Base-by-base conservation (phyloP, 2,113 vertebrate species). In the Corythornis vintsioides region DNA sequence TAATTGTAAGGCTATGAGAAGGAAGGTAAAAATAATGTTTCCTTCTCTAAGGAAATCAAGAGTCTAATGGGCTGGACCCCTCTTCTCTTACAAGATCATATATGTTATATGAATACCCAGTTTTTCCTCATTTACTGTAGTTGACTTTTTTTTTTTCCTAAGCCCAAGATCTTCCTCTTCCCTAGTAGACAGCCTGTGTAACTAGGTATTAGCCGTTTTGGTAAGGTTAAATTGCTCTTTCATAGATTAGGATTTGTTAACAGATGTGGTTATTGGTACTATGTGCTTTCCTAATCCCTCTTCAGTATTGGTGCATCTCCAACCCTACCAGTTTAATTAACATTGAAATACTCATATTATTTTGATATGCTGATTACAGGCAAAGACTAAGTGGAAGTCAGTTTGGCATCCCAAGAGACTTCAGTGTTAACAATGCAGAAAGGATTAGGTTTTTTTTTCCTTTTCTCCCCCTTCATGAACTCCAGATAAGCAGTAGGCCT, bases 401-500 rank as follows among this genome's bases (percentile, higher is more conserved):
- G 86, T 97, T 92, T 87, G 90, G 78, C 75, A 75, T 97, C 97
- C 96, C 97, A 76, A 79, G 92, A 96, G 97, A 97, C 90, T 96
- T 97, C 38, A 70, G 80, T 85, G 83, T 94, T 97, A 96, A 97
- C 97, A 98, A 95, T 97, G 96, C 94, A 84, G 40, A 84, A 93
- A 66, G 88, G 75, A 18, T 61, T 79, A 38, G 38, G 38, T 85
- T 93, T 53, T 59, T 52, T 53, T 55, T 35, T 16, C 3, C 35
- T n/a, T 86, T 94, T 97, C 94, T 93, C 52, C 78, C 90, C 72
- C 63, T 96, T 93, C 92, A 82, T 83, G 92, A 96, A 87, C 94
- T 95, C 92, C 91, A 96, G 97, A 98, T 97, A 98, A 98, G 98
- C 96, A 94, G 96, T 95, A 94, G 94, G 96, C 95, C 94, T 38